Base-by-base conservation (phyloP, 2,888 invertebrate genomes). In the Incurvaria masculella region DNA sequence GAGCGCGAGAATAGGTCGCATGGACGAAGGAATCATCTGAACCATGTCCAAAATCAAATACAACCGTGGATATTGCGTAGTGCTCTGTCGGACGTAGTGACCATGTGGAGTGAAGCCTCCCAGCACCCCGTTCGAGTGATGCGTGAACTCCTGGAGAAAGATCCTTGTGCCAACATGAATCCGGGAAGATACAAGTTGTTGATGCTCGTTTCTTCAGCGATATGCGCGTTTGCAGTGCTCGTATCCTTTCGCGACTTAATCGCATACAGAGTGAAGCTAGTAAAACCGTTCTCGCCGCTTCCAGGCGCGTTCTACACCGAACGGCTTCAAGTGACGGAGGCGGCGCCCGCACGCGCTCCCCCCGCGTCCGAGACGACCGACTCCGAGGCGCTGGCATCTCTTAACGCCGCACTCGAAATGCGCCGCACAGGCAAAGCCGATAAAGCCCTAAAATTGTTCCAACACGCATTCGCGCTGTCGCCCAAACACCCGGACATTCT, bases 401-500 rank as follows among this genome's bases (percentile, higher is more conserved):
- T 96, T 47, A 87, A 90, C 55, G 84, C 94, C 42, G 96, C 95
- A 0, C 65, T 91, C 53, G 92, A 93, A 55, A 91, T 95, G 86
- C 88, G 89, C 61, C 80, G 82, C 46, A 74, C 84, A 38, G 94
- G 94, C 4, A 96, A 94, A 65, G 73, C 84, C 46, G 89, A 91
- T 47, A 95, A 94, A 70, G 95, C 96, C 0, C 72, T 88, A 33
- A 90, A 91, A 64, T 68, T 94, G 23, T 91, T 93, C 62, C 87
- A 94, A 69, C 97, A 97, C 71, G 97, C 97, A 0, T 83, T 92
- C 49, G 91, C 93, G 0, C 75, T 98, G 39, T 92, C 94, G 14
- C 97, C 97, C 0, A 85, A 88, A 58, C 92, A 97, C 72, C 91
- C 96, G 0, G 96, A 97, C 61, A 87, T 97, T 44, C 76, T 98